Evolutionary conservation across 2,113 vertebrate species (phyloP).

Genomic region (Alligator mississippiensis): DNA sequence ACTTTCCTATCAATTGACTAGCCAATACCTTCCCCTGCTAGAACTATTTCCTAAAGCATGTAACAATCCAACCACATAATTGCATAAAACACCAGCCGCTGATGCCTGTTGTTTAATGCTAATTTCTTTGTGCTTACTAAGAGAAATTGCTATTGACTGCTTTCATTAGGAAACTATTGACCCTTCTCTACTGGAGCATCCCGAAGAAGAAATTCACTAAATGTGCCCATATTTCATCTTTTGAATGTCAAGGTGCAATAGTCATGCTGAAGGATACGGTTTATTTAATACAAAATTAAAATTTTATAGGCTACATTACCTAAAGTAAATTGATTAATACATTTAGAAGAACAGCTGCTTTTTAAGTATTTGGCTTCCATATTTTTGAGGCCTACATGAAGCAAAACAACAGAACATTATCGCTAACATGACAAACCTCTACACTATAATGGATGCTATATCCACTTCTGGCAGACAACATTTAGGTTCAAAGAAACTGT

Average conservation of each 20-base stretch:
- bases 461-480: conserved; percentile 28
- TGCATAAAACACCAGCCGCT: conserved; percentile 46
- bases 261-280: conserved; percentile 77
- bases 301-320: conserved; percentile 84
- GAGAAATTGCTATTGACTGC: conserved; percentile 90
- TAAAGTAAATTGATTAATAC: conserved; percentile 87
- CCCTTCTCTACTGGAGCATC: conserved; percentile 81
- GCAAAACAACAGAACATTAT: conserved; percentile 14
- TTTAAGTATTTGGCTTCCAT: conserved; percentile 61
- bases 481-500: neutral
- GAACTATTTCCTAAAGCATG: conserved; percentile 54
- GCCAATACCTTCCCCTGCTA: conserved; percentile 1
- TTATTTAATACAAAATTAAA: conserved; percentile 87
- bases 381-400: conserved; percentile 65
- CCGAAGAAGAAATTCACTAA: conserved; percentile 81
- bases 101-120: conserved; percentile 73
- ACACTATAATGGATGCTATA: neutral
- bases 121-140: conserved; percentile 82
- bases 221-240: conserved; percentile 86
- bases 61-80: conserved; percentile 53
- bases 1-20: conserved; percentile 39
- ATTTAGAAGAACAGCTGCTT: conserved; percentile 80
- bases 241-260: conserved; percentile 78
- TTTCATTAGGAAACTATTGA: conserved; percentile 86
- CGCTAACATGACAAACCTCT: neutral